Evolutionary conservation across 2,888 invertebrate species (phyloP), one percentile per base, ranked within the genome.

Genomic region (Ypsolopha scabrella): DNA sequence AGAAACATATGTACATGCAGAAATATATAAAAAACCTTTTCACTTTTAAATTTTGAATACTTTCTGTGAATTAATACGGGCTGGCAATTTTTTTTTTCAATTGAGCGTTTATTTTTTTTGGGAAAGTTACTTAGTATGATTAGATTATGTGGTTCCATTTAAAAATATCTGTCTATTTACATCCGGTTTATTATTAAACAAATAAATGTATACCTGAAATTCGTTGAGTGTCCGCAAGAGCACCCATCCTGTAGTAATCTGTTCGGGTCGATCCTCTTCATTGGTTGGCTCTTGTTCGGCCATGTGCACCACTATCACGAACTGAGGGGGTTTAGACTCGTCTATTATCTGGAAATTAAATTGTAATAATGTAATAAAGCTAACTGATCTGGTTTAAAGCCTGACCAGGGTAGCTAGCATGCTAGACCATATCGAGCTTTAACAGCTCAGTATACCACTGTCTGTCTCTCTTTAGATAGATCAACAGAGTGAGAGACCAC

Each of bases 291-390:
- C 88, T 34, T 88, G 81, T 56, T 90, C 90, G 14, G 90, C 89
- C 78, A 93, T 93, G 66, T 94, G 94, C 7, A 94, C 94, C 1
- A 94, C 91, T 60, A 94, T 89, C 57, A 94, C 93, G 65, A 94
- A 94, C 68, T 94, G 90, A 0, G 89, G 88, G 2, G 89, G 87
- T 57, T 91, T 91, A 0, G 90, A 90, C 59, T 91, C 91, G 54
- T 90, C 89, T 56, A 89, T 82, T 38, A 89, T 76, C 90, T 90
- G 58, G 36, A 37, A 7, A 41, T 24, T 24, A 24, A 24, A 4
- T 24, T 24, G 24, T 24, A 24, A 24, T n/a, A n/a, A n/a, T n/a
- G n/a, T n/a, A n/a, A n/a, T n/a, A n/a, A 41, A 41, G 13, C 9
- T 41, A 1, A 14, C 14, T 13, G 13, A 6, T 41, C 41, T 41